Evolutionary conservation across 2,113 vertebrate genomes (phyloP).

Genomic region (Gallinago undulata): DNA sequence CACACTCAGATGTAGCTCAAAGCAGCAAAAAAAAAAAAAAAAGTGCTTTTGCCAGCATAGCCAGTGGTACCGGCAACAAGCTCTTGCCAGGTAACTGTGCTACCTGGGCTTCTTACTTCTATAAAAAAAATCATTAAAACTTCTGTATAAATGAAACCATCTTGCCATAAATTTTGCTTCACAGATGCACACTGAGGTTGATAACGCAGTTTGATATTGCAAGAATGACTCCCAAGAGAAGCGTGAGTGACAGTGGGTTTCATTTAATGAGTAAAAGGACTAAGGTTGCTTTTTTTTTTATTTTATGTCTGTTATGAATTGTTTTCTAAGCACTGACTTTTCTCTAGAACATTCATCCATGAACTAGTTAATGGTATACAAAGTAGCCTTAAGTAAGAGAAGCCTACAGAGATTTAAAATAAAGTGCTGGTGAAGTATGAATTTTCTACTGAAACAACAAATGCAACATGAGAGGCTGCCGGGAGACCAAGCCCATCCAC

Average conservation of each 20-base stretch:
- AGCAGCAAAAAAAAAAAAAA: background rate
- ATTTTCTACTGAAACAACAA: background rate
- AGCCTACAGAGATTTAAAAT: background rate
- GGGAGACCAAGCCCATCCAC: background rate
- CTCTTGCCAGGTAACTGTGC: background rate
- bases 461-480: background rate
- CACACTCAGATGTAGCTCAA: background rate
- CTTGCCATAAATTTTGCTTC: background rate
- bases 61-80: background rate
- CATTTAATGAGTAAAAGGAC: background rate
- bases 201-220: background rate
- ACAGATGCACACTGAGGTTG: background rate
- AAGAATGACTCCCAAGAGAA: constrained; percentile 11
- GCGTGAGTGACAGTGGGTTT: background rate
- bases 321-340: background rate
- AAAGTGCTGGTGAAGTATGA: background rate
- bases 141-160: background rate
- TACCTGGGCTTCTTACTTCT: background rate
- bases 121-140: background rate
- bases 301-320: background rate
- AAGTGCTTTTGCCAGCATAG: background rate
- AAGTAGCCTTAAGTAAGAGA: background rate
- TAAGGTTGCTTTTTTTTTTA: background rate
- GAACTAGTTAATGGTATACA: background rate
- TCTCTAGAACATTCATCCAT: background rate